Conservation (phyloP, 1,140 invertebrate species). For the Latrodectus geometricus region DNA sequence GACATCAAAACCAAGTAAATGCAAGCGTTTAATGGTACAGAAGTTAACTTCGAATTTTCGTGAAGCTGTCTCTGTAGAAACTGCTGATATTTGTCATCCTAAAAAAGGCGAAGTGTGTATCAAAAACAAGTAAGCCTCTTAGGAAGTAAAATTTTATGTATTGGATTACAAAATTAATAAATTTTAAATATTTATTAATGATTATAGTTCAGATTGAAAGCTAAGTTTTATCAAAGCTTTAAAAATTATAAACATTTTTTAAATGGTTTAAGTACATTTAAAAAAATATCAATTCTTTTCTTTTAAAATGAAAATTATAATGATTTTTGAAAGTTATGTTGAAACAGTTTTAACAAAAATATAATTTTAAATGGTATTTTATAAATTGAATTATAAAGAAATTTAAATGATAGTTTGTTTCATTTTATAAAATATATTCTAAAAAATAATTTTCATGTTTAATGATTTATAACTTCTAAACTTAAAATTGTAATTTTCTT, state of each 20-base stretch:
- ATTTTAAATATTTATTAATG: neutral
- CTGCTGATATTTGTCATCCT: constrained; percentile 33
- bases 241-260: neutral
- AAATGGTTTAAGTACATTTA: neutral
- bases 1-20: constrained; percentile 18
- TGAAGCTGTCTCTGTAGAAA: constrained; percentile 41
- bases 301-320: too few species aligned
- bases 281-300: too few species aligned
- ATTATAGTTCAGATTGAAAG: neutral
- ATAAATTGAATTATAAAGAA: too few species aligned
- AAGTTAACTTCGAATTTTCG: constrained; percentile 40
- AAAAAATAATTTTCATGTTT: too few species aligned
- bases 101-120: constrained; percentile 42
- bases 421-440: too few species aligned
- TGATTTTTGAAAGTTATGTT: too few species aligned
- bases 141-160: neutral
- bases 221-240: too few species aligned
- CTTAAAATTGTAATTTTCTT: too few species aligned
- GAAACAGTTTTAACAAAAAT: too few species aligned
- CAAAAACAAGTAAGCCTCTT: constrained; percentile 42
- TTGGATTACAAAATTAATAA: neutral
- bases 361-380: too few species aligned
- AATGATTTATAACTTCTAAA: too few species aligned
- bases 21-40: constrained; percentile 13
- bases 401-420: too few species aligned